phyloP scores from a whole-genome alignment of 2,888 invertebrate species.

The Cephus rjabovi region DNA sequence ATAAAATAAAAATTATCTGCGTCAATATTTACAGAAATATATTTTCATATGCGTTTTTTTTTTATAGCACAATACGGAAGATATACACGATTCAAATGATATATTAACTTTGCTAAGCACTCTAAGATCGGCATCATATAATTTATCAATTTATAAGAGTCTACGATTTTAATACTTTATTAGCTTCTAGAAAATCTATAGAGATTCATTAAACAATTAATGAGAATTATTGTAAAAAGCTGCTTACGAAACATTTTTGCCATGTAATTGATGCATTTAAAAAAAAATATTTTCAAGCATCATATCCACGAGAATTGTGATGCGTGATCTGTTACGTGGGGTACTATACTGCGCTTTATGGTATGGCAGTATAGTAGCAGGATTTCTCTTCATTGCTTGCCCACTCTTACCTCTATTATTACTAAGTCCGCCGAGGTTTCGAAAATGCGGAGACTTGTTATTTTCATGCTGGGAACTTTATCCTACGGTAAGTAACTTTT shows the following conservation, averaged over 20 bases:
- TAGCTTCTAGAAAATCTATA: neutral
- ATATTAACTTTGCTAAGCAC: neutral
- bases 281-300: constrained; percentile 15
- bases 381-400: constrained; percentile 72
- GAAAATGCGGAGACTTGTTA: constrained; percentile 76
- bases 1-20: neutral
- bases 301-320: constrained; percentile 35
- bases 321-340: constrained; percentile 63
- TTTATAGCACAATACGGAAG: neutral
- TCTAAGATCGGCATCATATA: neutral
- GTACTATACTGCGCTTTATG: constrained; percentile 66
- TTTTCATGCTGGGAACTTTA: constrained; percentile 87
- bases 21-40: neutral
- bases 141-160: neutral
- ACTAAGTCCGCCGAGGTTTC: constrained; percentile 76
- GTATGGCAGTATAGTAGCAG: constrained; percentile 69
- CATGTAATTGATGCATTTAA: neutral
- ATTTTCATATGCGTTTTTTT: neutral
- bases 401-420: constrained; percentile 79
- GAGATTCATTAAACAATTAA: neutral
- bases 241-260: neutral
- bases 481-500: constrained; percentile 77
- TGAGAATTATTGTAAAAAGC: neutral
- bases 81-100: neutral
- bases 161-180: neutral